Conservation (phyloP, 92 coral and sea anemone species). For the Porites evermanni region DNA sequence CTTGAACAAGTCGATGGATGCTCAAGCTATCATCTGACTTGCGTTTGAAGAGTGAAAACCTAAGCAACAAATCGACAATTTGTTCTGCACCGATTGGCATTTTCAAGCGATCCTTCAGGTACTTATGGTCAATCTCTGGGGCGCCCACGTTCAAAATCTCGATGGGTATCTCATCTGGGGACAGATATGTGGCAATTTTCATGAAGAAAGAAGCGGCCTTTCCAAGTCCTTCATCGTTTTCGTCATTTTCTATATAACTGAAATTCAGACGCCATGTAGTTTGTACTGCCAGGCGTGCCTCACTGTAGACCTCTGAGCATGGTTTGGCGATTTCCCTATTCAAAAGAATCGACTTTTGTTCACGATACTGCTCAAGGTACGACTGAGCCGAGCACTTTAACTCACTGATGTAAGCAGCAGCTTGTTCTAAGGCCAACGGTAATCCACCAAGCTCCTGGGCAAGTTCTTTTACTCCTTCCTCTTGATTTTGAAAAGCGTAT, state of each 20-base stretch:
- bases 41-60: conserved; percentile 36
- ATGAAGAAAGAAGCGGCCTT: conserved; percentile 1
- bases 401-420: conserved; percentile 52
- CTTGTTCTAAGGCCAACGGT: conserved; percentile 73
- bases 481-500: not conserved
- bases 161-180: conserved; percentile 41
- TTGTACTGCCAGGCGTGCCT: conserved; percentile 56
- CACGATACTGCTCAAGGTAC: conserved; percentile 41
- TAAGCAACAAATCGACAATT: conserved; percentile 14
- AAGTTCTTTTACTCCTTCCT: conserved; percentile 6
- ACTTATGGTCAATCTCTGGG: conserved; percentile 20
- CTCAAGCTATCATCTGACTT: conserved; percentile 4
- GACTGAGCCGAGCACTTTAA: conserved; percentile 8
- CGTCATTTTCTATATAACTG: conserved; percentile 28
- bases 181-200: conserved; percentile 21
- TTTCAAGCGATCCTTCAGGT: not conserved
- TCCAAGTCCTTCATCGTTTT: conserved; percentile 25
- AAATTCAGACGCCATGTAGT: conserved; percentile 70
- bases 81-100: conserved; percentile 21
- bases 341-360: conserved; percentile 37
- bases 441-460: conserved; percentile 54
- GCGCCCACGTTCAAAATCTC: conserved; percentile 25
- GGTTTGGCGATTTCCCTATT: conserved; percentile 40
- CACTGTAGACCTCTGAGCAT: conserved; percentile 23
- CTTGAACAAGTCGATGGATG: conserved; percentile 50